Percentiles rank a stretch among this genome's conserved stretches.
Evolutionary conservation across 2,113 vertebrate genomes (phyloP).

Genomic region (Halcyon malimbica): DNA sequence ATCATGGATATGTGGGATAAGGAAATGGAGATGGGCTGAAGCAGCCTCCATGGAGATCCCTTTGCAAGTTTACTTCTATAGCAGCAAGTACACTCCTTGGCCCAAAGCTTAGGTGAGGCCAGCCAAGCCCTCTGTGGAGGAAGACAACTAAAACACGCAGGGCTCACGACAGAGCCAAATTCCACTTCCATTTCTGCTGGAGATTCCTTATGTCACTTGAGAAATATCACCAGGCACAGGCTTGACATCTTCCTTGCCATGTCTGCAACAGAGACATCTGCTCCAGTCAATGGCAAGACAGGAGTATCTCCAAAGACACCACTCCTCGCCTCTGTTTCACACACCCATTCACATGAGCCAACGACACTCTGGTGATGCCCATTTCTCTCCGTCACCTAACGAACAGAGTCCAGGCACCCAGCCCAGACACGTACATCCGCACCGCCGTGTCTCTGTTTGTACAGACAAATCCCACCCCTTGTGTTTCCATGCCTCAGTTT

Average conservation of each 20-base stretch:
- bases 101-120: not conserved
- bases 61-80: not conserved
- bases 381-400: not conserved
- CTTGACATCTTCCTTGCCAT: not conserved
- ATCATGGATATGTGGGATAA: not conserved
- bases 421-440: fast-evolving
- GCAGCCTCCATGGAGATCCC: not conserved
- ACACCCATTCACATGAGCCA: not conserved
- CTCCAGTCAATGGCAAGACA: fast-evolving
- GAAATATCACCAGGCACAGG: not conserved
- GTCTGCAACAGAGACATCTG: not conserved
- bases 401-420: not conserved
- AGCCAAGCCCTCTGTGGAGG: not conserved
- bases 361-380: fast-evolving
- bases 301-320: not conserved
- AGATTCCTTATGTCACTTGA: not conserved
- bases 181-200: not conserved
- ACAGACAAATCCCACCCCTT: not conserved
- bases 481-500: not conserved
- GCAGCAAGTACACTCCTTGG: not conserved
- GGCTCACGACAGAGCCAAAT: not conserved
- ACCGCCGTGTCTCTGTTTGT: not conserved
- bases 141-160: not conserved
- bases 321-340: not conserved
- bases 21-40: not conserved